Evolutionary conservation across 2,888 invertebrate species (phyloP), one percentile per base, ranked within the genome.

Genomic region (Chaitophorus viminalis): DNA sequence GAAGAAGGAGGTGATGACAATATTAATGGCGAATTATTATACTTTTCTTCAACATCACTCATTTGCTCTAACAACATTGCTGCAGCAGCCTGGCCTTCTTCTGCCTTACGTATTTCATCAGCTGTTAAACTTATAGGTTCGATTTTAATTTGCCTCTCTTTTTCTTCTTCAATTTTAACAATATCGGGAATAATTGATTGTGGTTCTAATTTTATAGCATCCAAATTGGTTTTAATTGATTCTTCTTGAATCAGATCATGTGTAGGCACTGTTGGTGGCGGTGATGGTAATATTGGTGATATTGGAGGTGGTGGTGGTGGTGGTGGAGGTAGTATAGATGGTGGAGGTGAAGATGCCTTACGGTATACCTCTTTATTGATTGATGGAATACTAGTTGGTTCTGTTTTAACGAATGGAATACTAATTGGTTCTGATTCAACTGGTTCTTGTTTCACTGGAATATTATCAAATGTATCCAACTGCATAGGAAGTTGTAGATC

Each of bases 71-170:
- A 87, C 33, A 87, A 60, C 87, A 87, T 87, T n/a, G 87, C 87
- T 74, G 87, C 87, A 31, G 86, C 86, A 81, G 65, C 87, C n/a
- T 87, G 87, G 33, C 87, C 87, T 87, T 87, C 87, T 87, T 87
- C 87, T 46, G 87, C 87, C 81, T 87, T 87, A 33, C 87, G 87
- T 87, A 87, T 87, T 75, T 87, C 87, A 33, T 87, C 87, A 65
- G 87, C 87, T 46, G 87, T 87, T 65, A 87, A 75, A 33, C 78
- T 60, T 9, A 79, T 70, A 65, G 87, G 74, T 75, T 87, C 86
- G 14, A 78, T 3, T 31, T 77, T 85, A 8, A 54, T 78, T 31
- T 60, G 25, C 3, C 18, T n/a, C 46, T 86, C 46, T 29, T 70
- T 29, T 54, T 78, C 78, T 74, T 81, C 60, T 75, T 87, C 65